Evolutionary conservation across 2,888 invertebrate genomes (phyloP), one percentile per base, ranked within the genome.

Genomic region (Apomyelois bistriatella): DNA sequence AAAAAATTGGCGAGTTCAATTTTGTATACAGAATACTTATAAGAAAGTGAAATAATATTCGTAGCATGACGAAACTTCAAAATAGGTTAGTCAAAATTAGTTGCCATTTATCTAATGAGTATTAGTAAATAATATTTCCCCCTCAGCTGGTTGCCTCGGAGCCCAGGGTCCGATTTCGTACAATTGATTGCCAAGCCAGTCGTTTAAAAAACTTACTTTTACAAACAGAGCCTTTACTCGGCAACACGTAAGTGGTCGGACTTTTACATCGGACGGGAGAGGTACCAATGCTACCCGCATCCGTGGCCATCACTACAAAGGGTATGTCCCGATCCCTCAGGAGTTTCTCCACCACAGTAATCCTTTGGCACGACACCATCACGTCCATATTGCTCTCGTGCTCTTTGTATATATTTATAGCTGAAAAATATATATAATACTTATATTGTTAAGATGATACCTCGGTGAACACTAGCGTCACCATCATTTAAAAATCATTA

Each of bases 341-440:
- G 36, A 90, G 60, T 54, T 85, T 89, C 48, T 74, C 76, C 17
- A 90, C 59, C 41, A 82, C 80, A 61, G 79, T 60, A 6, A 66
- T 58, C 48, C 83, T 69, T 40, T 63, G 72, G 0, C 74, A 78
- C 22, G 87, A 85, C 53, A 90, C 82, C 64, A 80, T 68, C 16
- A 89, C 68, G 40, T 84, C 74, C 67, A 87, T 70, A 1, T 58
- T 61, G 36, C 54, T 67, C 10, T 60, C 58, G 49, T 61, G 58
- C 54, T 84, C 84, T 61, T 72, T 79, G 70, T 69, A 76, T 43
- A 90, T 87, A 54, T 61, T 81, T 69, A 90, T 82, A 37, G 89
- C 89, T 90, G 62, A 0, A 70, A 75, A 38, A 10, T 10, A 35
- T 16, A 10, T 17, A 42, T 32, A 5, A 16, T 35, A 13, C 22